Percentiles rank a stretch among this genome's conserved stretches.
Evolutionary conservation across 2,113 vertebrate species (phyloP).

Genomic region (Platysternon megacephalum): DNA sequence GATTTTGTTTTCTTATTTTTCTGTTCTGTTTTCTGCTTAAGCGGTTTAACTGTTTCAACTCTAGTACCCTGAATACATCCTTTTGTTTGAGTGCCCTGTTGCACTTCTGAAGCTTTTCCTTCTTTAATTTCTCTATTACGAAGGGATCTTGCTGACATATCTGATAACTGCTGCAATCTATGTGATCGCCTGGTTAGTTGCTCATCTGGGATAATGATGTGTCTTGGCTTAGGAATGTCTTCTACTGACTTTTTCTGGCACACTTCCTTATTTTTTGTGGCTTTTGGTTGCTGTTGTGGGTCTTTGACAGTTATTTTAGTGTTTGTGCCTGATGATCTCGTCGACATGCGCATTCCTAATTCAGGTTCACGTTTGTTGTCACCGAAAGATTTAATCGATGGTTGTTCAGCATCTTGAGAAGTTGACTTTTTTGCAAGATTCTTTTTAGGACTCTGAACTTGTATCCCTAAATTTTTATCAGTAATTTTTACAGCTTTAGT

Average conservation of each 20-base stretch:
- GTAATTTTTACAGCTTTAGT: slow-evolving; percentile 33
- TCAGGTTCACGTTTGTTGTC: slow-evolving; percentile 54
- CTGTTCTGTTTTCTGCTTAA: slow-evolving; percentile 49
- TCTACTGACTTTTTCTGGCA: slow-evolving; percentile 69
- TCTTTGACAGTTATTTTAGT: slow-evolving; percentile 43
- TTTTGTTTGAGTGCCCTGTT: slow-evolving; percentile 59
- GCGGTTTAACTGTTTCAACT: slow-evolving; percentile 62
- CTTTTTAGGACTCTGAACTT: slow-evolving; percentile 46
- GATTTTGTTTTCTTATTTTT: slow-evolving; percentile 68
- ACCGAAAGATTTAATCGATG: slow-evolving; percentile 50
- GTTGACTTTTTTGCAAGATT: slow-evolving; percentile 12
- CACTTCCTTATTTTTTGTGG: slow-evolving; percentile 61
- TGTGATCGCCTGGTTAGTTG: slow-evolving; percentile 76
- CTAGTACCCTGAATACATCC: slow-evolving; percentile 25
- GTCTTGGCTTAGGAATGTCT: slow-evolving; percentile 60
- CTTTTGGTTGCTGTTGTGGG: slow-evolving; percentile 60
- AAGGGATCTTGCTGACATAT: slow-evolving; percentile 69
- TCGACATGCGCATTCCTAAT: slow-evolving; percentile 65
- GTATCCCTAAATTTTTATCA: slow-evolving; percentile 9
- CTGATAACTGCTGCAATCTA: slow-evolving; percentile 75
- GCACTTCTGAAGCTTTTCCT: slow-evolving; percentile 50
- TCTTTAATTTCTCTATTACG: slow-evolving; percentile 75
- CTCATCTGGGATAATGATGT: background rate
- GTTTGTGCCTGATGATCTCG: slow-evolving; percentile 61
- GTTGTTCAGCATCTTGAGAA: slow-evolving; percentile 54